Evolutionary conservation across 53 echinoderm and acorn worm species (phyloP).

Genomic region (Paracentrotus lividus): DNA sequence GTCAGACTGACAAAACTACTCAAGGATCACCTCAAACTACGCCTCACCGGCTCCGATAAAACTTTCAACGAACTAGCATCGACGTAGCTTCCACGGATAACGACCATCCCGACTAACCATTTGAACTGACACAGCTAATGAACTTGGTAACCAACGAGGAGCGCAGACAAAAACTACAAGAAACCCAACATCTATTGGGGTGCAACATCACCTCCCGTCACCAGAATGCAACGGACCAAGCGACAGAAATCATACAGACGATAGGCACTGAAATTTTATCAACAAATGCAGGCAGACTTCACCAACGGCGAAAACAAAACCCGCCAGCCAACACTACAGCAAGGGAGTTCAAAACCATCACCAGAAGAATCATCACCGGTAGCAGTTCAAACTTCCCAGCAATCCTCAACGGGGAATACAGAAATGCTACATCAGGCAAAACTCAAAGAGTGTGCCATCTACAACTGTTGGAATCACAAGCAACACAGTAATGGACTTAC

Average conservation of each 20-base stretch:
- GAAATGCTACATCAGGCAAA: too few relatives aligned
- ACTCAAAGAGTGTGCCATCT: neutral
- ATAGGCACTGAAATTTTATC: neutral
- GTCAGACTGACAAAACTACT: neutral
- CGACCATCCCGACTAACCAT: neutral
- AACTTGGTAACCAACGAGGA: neutral
- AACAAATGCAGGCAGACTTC: conserved; percentile 8
- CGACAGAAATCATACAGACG: neutral
- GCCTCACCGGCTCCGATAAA: neutral
- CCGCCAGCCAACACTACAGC: neutral
- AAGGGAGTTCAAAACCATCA: conserved; percentile 9
- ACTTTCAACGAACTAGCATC: neutral
- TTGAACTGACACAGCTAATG: neutral
- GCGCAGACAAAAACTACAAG: neutral
- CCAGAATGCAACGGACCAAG: neutral
- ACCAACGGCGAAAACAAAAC: neutral
- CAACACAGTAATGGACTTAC: neutral
- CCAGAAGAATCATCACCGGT: neutral
- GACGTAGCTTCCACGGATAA: neutral
- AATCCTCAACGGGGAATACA: neutral
- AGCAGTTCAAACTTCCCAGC: neutral
- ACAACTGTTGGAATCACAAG: neutral
- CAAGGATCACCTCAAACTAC: neutral
- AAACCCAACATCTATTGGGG: neutral
- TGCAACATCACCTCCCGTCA: neutral